Conservation (phyloP, 1,140 invertebrate genomes). For the Bemisia tabaci region DNA sequence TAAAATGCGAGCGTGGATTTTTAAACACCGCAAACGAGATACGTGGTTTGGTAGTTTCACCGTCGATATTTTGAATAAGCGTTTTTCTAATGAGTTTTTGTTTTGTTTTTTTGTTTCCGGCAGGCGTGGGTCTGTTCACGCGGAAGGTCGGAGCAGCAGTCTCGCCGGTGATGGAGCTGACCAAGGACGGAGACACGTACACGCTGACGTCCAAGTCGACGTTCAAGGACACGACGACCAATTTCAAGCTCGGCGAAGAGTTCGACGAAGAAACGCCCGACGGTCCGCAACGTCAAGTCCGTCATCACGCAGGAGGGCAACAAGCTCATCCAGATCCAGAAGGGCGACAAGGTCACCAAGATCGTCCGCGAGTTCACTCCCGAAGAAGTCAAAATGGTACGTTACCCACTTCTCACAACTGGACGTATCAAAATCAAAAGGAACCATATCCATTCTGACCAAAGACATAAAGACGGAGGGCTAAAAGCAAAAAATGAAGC, state of each 20-base stretch:
- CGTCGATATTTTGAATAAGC: too few relatives aligned
- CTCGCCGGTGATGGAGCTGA: constrained; percentile 58
- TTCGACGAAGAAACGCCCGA: constrained; percentile 78
- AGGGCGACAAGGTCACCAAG: constrained; percentile 28
- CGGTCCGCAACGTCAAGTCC: constrained; percentile 65
- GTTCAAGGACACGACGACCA: constrained; percentile 65
- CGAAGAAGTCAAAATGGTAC: constrained; percentile 23
- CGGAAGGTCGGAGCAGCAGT: constrained; percentile 59
- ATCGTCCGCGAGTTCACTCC: constrained; percentile 24
- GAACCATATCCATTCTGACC: too few relatives aligned
- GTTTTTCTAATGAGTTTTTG: too few relatives aligned
- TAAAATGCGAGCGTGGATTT: too few relatives aligned
- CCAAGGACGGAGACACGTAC: constrained; percentile 47
- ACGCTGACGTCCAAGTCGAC: constrained; percentile 63
- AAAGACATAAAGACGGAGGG: too few relatives aligned
- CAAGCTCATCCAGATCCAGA: constrained; percentile 54
- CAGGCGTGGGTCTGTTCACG: constrained; percentile 61
- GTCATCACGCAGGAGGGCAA: constrained; percentile 48
- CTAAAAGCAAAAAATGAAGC: too few relatives aligned
- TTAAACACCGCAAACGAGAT: too few relatives aligned
- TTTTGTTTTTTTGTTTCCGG: constrained; percentile 3
- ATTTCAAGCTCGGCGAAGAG: constrained; percentile 66
- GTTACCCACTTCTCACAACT: too few relatives aligned
- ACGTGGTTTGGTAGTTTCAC: too few relatives aligned
- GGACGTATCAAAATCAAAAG: too few relatives aligned